Percentiles rank a stretch among this genome's conserved stretches.
phyloP scores from a whole-genome alignment of 2,797 vertebrate species.

The Bradypodion ventrale region DNA sequence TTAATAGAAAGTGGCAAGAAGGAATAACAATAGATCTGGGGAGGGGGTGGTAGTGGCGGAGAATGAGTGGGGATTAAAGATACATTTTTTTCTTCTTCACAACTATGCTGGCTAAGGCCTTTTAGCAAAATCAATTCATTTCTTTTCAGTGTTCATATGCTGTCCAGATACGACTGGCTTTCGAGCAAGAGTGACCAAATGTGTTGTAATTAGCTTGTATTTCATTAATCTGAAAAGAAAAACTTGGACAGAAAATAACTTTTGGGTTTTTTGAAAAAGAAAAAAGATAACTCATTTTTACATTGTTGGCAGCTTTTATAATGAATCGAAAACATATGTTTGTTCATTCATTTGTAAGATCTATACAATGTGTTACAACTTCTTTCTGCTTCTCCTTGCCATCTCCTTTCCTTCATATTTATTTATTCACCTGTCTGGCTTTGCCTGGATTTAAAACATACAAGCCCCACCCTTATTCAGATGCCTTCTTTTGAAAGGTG shows the following conservation, averaged over 20 bases:
- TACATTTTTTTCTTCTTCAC: slow-evolving; percentile 70
- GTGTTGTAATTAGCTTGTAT: slow-evolving; percentile 70
- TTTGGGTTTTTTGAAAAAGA: slow-evolving; percentile 19
- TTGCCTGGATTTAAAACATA: too few relatives aligned
- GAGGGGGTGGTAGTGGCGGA: slow-evolving; percentile 71
- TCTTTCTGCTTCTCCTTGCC: slow-evolving; percentile 49
- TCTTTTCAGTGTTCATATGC: slow-evolving; percentile 66
- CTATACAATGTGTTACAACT: slow-evolving; percentile 47
- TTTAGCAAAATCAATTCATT: slow-evolving; percentile 70
- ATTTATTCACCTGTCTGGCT: too few relatives aligned
- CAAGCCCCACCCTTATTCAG: too few relatives aligned
- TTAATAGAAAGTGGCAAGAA: slow-evolving; percentile 83
- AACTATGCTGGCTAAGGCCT: slow-evolving; percentile 62
- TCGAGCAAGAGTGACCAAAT: too few relatives aligned
- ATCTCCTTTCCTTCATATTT: neutral
- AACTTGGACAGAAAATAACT: slow-evolving; percentile 42
- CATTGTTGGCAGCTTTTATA: slow-evolving; percentile 16
- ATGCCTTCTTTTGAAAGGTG: too few relatives aligned
- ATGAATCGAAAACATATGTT: slow-evolving; percentile 32
- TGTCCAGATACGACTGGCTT: too few relatives aligned
- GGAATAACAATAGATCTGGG: slow-evolving; percentile 72
- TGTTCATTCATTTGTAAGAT: slow-evolving; percentile 13
- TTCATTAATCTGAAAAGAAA: slow-evolving; percentile 53
- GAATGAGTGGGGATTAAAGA: slow-evolving; percentile 70
- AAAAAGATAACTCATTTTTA: slow-evolving; percentile 35